Percentiles rank a stretch among this genome's conserved stretches.
phyloP scores from a whole-genome alignment of 30 jellyfish, hydroid and myxozoan species.

The Hydractinia symbiolongicarpus region DNA sequence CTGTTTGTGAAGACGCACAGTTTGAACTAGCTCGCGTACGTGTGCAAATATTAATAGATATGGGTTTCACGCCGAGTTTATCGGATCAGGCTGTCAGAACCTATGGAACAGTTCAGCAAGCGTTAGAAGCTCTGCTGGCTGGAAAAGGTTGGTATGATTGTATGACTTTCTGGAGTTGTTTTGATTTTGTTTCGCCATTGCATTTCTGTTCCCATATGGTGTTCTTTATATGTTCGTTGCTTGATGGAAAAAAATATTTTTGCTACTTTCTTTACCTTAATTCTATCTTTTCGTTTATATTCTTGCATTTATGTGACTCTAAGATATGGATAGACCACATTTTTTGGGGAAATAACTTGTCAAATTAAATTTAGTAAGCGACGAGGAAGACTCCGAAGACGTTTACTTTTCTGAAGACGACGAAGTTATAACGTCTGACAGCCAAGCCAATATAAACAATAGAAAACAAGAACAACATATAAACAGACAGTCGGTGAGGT shows the following conservation, averaged over 20 bases:
- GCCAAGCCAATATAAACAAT: slow-evolving; percentile 17
- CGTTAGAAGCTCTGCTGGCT: slow-evolving; percentile 85
- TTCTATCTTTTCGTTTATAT: no score
- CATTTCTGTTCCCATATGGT: neutral
- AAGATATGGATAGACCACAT: no score
- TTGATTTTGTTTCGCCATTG: neutral
- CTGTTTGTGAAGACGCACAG: slow-evolving; percentile 90
- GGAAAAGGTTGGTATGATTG: slow-evolving; percentile 69
- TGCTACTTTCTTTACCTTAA: no score
- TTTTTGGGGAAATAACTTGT: no score
- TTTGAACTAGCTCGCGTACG: slow-evolving; percentile 92
- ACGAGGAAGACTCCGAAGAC: slow-evolving; percentile 35
- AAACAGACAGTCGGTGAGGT: neutral
- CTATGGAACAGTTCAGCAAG: slow-evolving; percentile 82
- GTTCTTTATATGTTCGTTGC: neutral
- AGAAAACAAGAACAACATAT: neutral
- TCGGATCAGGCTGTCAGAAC: slow-evolving; percentile 78
- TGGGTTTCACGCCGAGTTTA: slow-evolving; percentile 79
- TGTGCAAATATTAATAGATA: slow-evolving; percentile 74
- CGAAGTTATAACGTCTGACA: slow-evolving; percentile 3
- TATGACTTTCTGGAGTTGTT: neutral
- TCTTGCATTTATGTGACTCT: no score
- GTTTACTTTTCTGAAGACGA: slow-evolving; percentile 37
- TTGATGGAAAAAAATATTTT: no score
- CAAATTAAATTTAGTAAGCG: slow-evolving; percentile 20